phyloP scores from a whole-genome alignment of 2,888 invertebrate genomes.

The Neocrepidodera transversa region DNA sequence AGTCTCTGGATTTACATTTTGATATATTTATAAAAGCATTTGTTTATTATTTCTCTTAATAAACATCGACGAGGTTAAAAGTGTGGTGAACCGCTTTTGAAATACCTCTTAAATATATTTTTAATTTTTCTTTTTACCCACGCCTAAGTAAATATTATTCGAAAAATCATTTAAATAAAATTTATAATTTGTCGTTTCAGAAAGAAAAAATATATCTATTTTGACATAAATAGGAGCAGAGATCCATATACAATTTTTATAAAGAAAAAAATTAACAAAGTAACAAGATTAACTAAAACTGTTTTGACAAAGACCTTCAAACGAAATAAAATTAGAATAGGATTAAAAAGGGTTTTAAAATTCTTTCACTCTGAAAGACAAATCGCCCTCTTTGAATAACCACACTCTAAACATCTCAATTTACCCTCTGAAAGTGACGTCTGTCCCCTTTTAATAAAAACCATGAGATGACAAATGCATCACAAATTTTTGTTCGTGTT shows the following conservation, averaged over 20 bases:
- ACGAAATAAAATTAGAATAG: background rate
- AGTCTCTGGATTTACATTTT: background rate
- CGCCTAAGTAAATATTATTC: background rate
- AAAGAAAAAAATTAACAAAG: no score
- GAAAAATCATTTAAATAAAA: no score
- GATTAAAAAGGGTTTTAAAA: background rate
- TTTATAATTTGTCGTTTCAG: no score
- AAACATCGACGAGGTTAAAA: background rate
- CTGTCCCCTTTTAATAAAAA: conserved; percentile 26
- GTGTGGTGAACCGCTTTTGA: background rate
- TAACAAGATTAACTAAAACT: no score
- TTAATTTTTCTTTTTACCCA: background rate
- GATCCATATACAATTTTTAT: no score
- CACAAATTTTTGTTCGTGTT: conserved; percentile 11
- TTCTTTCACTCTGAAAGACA: conserved; percentile 15
- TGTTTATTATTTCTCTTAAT: background rate
- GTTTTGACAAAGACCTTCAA: no score
- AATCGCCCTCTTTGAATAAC: conserved; percentile 19
- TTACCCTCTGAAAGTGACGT: conserved; percentile 15
- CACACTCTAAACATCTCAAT: conserved; percentile 29
- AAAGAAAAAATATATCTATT: no score
- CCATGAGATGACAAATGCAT: conserved; percentile 31
- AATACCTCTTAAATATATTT: background rate
- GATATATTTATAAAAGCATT: background rate
- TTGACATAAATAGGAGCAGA: no score